A percentile compares a stretch with the other conserved stretches of the same genome.
Evolutionary conservation across 2,888 invertebrate genomes (phyloP).

Genomic region (Lathronympha strigana): DNA sequence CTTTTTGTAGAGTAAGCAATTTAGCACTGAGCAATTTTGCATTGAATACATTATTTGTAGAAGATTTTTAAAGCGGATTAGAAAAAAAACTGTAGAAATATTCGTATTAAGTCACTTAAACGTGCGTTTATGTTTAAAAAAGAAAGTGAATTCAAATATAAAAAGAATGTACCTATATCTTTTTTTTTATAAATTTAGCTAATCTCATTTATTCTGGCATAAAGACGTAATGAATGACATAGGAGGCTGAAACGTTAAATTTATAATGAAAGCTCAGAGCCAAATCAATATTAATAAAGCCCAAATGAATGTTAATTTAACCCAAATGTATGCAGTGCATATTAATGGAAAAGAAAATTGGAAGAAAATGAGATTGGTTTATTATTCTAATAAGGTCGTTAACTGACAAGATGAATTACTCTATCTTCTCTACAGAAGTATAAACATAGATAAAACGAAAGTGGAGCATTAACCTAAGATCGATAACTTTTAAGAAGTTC

Average conservation of each 20-base stretch:
- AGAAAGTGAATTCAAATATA: too few species aligned
- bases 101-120: not conserved
- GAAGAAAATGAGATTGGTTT: conserved; percentile 18
- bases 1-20: not conserved
- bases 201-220: too few species aligned
- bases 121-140: too few species aligned
- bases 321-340: conserved; percentile 33
- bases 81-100: not conserved
- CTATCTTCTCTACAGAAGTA: not conserved
- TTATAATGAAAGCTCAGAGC: conserved; percentile 30
- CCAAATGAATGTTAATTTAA: conserved; percentile 39
- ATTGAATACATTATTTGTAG: not conserved
- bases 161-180: too few species aligned
- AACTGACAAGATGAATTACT: not conserved
- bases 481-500: too few species aligned
- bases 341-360: conserved; percentile 31
- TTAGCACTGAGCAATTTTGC: not conserved
- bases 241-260: conserved; percentile 16
- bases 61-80: not conserved
- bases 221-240: not conserved
- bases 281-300: conserved; percentile 30
- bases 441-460: too few species aligned
- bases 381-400: conserved; percentile 18
- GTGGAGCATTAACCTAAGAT: too few species aligned
- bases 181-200: too few species aligned